Evolutionary conservation across 2,888 invertebrate species (phyloP), one percentile per base, ranked within the genome.

Genomic region (Periphyllus acericola): DNA sequence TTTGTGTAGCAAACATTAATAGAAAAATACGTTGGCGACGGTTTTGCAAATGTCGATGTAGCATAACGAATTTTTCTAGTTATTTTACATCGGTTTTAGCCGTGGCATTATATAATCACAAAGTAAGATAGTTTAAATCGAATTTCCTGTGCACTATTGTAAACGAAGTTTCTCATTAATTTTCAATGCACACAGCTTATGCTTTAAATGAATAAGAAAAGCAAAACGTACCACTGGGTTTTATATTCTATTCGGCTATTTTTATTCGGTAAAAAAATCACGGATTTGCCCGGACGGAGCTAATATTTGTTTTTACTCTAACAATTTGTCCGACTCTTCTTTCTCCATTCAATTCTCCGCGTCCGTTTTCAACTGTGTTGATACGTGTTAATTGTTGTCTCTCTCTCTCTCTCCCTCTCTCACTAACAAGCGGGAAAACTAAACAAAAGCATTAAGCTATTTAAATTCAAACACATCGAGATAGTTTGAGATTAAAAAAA

Each of bases 231-330:
- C 40, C 40, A 34, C 9, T n/a, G 29, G 8, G n/a, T 34, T 14
- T 71, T 46, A 72, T 1, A 55, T 72, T 17, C 34, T 52, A 34
- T n/a, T 52, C 0, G 72, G 34, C 8, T 9, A 83, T 83, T 55
- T 34, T 3, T n/a, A 36, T 34, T 72, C 8, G n/a, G 52, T 36
- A 34, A 32, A 72, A 46, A 72, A 52, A 25, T 36, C n/a, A 36
- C 19, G 19, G 72, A 55, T 72, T 52, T 40, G 5, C 17, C n/a
- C 9, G n/a, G 17, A 34, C n/a, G 17, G 25, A 83, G 46, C 14
- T 71, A 71, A 81, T 71, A 72, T 55, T 83, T 83, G 34, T 72
- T 72, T 36, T 71, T 8, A 71, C 34, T 71, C 32, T 21, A 25
- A 60, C 14, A 29, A 29, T 29, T 17, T 25, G 1, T 40, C 21